A percentile compares a stretch with the other conserved stretches of the same genome.
These are phyloP conservation scores for Gallinago stenura DNA, from an alignment of 2,797 vertebrate species.

Conservation along the genomic window DNA sequence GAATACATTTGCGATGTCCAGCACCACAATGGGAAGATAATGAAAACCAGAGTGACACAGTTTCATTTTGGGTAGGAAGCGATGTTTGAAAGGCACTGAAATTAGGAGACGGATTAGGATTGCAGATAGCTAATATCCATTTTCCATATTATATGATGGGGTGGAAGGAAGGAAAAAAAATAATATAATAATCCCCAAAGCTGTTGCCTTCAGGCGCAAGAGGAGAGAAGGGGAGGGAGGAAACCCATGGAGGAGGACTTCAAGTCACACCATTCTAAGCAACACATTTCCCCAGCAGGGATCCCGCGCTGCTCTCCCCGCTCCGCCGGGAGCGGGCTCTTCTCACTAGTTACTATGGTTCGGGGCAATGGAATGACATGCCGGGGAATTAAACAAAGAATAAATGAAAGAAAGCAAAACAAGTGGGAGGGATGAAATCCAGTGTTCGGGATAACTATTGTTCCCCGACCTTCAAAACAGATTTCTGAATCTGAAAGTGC, in stretches of 20 bases:
- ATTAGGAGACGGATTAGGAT: not conserved
- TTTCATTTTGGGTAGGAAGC: not conserved
- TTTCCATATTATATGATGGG: not conserved
- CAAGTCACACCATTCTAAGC: not conserved
- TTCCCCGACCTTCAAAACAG: conserved; percentile 47
- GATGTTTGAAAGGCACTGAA: not conserved
- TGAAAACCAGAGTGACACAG: not conserved
- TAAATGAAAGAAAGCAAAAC: conserved; percentile 67
- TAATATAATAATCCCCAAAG: not conserved
- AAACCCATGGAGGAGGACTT: not conserved
- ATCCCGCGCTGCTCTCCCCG: not conserved
- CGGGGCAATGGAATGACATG: conserved; percentile 57
- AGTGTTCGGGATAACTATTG: conserved; percentile 59
- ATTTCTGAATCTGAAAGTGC: conserved; percentile 70
- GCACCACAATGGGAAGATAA: not conserved
- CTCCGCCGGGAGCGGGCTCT: not conserved
- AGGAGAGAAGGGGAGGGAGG: not conserved
- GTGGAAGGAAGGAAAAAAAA: not conserved
- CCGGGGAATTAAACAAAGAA: conserved; percentile 62
- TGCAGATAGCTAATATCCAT: rapidly evolving
- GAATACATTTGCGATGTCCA: conserved; percentile 36
- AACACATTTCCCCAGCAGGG: conserved; percentile 22
- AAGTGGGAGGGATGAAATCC: conserved; percentile 70
- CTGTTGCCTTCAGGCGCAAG: not conserved
- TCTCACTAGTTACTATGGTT: conserved; percentile 66